These are phyloP conservation scores for Drosophila teissieri DNA, from an alignment of 1,140 invertebrate species.

Conservation along the genomic window DNA sequence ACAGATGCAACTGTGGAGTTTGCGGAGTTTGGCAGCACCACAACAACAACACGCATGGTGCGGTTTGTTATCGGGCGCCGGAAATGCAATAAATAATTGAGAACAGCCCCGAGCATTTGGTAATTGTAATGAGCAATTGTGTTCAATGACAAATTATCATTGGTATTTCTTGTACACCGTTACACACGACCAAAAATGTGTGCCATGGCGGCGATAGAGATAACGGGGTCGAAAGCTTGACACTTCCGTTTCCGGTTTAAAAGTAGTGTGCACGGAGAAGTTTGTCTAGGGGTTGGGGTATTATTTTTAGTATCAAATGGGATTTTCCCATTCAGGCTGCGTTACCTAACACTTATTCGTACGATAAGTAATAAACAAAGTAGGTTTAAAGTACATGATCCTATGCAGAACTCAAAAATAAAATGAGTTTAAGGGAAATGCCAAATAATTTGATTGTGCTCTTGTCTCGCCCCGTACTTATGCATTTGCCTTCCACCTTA, in stretches of 20 bases:
- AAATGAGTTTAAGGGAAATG: not conserved
- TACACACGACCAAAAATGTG: constrained; percentile 21
- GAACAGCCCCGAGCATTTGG: constrained; percentile 29
- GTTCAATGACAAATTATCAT: constrained; percentile 67
- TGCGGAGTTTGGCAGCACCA: constrained; percentile 5
- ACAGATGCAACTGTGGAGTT: constrained; percentile 27
- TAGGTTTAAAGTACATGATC: not conserved
- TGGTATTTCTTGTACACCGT: constrained; percentile 43
- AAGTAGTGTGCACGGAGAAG: not conserved
- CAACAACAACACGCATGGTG: constrained; percentile 19
- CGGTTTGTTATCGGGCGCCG: constrained; percentile 55
- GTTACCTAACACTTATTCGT: not conserved
- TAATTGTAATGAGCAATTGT: constrained; percentile 61
- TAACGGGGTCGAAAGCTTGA: constrained; percentile 18
- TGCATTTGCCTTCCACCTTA: not conserved
- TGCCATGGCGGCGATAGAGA: constrained; percentile 38
- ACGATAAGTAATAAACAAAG: not conserved
- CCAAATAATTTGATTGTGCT: not conserved
- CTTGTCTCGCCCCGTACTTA: not conserved
- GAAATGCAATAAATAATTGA: constrained; percentile 76
- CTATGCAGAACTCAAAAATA: accelerated
- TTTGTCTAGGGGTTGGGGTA: not conserved
- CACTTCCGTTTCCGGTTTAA: constrained; percentile 45
- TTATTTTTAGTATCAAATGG: not conserved
- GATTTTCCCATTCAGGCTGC: not conserved